These are phyloP conservation scores for Brachynemurus nebulosus DNA, from an alignment of 2,888 invertebrate species.

Conservation along the genomic window DNA sequence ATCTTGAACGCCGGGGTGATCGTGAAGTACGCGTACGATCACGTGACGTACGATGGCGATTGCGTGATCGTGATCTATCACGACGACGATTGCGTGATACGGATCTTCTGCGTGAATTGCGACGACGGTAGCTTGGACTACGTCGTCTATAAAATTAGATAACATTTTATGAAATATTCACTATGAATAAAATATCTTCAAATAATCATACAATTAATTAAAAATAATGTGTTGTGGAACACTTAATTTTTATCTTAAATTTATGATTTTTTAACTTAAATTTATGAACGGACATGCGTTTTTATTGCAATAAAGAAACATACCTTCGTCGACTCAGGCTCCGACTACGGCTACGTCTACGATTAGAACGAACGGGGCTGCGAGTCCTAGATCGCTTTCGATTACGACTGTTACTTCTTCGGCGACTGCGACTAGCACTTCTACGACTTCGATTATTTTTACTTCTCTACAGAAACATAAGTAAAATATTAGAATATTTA, in stretches of 20 bases:
- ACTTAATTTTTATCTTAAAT: too few relatives aligned
- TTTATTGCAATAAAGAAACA: neutral
- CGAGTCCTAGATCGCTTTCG: conserved; percentile 35
- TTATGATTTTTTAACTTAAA: too few relatives aligned
- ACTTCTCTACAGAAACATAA: conserved; percentile 17
- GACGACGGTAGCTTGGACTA: conserved; percentile 10
- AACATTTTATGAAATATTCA: conserved; percentile 2
- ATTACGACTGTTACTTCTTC: conserved; percentile 29
- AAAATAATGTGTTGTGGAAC: neutral
- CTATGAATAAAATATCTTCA: conserved; percentile 1
- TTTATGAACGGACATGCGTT: too few relatives aligned
- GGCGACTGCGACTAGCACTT: conserved; percentile 28
- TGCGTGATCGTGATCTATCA: conserved; percentile 11
- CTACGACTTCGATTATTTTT: conserved; percentile 25
- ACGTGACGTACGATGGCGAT: conserved; percentile 8
- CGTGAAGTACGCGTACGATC: conserved; percentile 8
- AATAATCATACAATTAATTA: too few relatives aligned
- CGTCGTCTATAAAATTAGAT: conserved; percentile 8
- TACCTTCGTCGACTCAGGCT: conserved; percentile 30
- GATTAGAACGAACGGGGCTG: conserved; percentile 28
- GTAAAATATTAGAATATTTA: conserved; percentile 23
- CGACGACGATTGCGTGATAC: conserved; percentile 14
- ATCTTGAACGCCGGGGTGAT: conserved; percentile 6
- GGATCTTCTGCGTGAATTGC: conserved; percentile 8
- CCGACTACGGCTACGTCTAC: conserved; percentile 24